These are phyloP conservation scores for Schizopygopsis pylzovi DNA, from an alignment of 2,797 vertebrate genomes.

Conservation along the genomic window DNA sequence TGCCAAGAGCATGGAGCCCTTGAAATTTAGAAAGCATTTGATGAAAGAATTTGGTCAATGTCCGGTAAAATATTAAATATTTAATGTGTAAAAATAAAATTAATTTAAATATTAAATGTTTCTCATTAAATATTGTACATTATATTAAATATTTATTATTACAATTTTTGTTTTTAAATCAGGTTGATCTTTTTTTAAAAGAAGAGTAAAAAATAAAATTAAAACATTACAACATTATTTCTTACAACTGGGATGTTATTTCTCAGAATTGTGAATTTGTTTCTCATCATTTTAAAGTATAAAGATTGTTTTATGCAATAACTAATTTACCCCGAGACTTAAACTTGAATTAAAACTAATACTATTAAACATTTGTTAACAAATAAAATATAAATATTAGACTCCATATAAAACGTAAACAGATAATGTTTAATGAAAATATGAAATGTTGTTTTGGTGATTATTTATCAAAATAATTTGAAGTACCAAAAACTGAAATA, in stretches of 20 bases:
- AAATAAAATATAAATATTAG: neutral
- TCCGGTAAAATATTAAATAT: neutral
- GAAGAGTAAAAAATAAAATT: too few relatives aligned
- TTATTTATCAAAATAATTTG: neutral
- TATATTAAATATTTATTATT: neutral
- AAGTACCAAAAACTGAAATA: neutral
- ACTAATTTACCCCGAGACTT: too few relatives aligned
- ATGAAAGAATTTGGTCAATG: neutral
- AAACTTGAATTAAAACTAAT: too few relatives aligned
- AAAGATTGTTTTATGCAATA: neutral
- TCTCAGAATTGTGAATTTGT: neutral
- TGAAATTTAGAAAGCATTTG: slow-evolving; percentile 1
- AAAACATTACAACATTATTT: neutral
- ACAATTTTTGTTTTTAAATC: neutral
- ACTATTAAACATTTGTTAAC: too few relatives aligned
- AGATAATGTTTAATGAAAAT: neutral
- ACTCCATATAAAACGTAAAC: neutral
- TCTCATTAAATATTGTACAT: neutral
- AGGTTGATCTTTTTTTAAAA: neutral
- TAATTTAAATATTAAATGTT: neutral
- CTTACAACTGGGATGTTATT: neutral
- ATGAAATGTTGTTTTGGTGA: neutral
- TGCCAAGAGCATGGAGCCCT: too few relatives aligned
- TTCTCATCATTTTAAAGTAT: neutral
- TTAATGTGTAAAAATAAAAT: neutral